phyloP scores from a whole-genome alignment of 2,888 invertebrate species.

The Acutogordius australiensis region DNA sequence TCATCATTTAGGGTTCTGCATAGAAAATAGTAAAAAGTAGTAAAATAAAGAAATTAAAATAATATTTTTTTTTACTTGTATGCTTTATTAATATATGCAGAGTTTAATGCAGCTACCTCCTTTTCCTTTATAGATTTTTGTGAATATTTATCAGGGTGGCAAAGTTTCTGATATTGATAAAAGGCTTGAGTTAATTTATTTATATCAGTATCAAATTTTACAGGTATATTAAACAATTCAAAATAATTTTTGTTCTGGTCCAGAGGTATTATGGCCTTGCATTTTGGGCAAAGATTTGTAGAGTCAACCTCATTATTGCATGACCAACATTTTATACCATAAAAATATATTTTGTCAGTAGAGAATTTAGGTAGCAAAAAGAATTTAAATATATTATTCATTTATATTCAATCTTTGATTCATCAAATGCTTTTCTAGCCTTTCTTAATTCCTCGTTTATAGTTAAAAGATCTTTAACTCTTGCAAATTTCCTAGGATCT shows the following conservation, averaged over 20 bases:
- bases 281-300: background rate
- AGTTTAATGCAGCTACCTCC: background rate
- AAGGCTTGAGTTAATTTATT: background rate
- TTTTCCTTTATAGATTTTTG: conserved; percentile 2
- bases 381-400: no score
- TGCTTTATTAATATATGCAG: conserved; percentile 1
- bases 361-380: background rate
- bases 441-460: conserved; percentile 98
- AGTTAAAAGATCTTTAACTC: conserved; percentile 73
- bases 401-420: conserved; percentile 48
- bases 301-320: background rate
- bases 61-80: background rate
- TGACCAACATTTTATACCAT: background rate
- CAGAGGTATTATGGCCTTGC: background rate
- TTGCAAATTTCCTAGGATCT: conserved; percentile 74
- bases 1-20: no score
- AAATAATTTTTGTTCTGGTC: background rate
- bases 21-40: no score
- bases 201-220: background rate
- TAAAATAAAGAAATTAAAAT: background rate
- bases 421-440: conserved; percentile 94
- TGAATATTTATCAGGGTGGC: conserved; percentile 4
- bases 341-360: background rate
- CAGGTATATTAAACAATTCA: background rate
- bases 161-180: background rate